phyloP scores from a whole-genome alignment of 2,888 invertebrate species.

The Melanchra persicariae region DNA sequence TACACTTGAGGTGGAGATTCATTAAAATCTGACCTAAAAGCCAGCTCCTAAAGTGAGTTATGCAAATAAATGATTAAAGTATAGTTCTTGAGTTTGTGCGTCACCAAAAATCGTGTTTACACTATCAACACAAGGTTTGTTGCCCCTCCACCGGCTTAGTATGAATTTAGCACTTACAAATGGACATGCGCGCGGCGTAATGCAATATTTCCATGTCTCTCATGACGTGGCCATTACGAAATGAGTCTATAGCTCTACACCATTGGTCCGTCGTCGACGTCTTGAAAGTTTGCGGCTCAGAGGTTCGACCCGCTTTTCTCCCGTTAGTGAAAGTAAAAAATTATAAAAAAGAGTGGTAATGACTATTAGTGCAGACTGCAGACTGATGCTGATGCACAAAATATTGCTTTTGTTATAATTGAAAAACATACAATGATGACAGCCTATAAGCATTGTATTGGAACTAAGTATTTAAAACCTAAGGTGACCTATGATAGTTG shows the following conservation, averaged over 20 bases:
- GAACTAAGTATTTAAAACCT: neutral
- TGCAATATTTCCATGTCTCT: conserved; percentile 59
- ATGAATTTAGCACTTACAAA: conserved; percentile 42
- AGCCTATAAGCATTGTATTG: neutral
- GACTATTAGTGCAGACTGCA: conserved; percentile 36
- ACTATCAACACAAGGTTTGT: conserved; percentile 25
- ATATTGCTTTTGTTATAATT: conserved; percentile 9
- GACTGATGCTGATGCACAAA: conserved; percentile 7
- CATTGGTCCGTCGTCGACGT: conserved; percentile 69
- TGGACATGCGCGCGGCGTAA: conserved; percentile 38
- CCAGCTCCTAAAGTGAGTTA: neutral
- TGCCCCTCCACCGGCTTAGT: conserved; percentile 24
- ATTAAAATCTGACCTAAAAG: conserved; percentile 34
- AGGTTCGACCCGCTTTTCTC: conserved; percentile 82
- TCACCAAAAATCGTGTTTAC: conserved; percentile 23
- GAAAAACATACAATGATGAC: neutral
- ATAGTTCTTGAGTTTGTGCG: conserved; percentile 8
- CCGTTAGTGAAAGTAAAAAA: conserved; percentile 82
- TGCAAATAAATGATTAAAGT: conserved; percentile 13
- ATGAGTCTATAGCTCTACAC: conserved; percentile 68
- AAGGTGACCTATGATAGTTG: neutral
- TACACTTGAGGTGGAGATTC: neutral
- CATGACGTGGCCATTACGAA: conserved; percentile 74
- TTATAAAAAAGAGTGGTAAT: conserved; percentile 68
- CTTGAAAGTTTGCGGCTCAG: conserved; percentile 79